These are phyloP conservation scores for Abrostola triplasia DNA, from an alignment of 2,888 invertebrate species.

Conservation along the genomic window DNA sequence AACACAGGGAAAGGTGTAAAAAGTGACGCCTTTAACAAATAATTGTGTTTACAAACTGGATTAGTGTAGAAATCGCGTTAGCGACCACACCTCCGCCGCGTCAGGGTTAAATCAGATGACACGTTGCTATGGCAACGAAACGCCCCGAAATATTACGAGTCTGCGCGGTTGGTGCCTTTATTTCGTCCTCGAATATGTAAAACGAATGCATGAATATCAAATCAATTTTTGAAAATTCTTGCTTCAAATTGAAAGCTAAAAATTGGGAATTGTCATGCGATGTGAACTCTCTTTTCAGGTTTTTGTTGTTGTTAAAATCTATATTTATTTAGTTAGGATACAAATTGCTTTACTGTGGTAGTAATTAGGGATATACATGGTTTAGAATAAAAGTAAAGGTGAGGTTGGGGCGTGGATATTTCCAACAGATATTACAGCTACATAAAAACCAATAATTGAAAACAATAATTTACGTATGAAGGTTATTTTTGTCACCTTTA, in stretches of 20 bases:
- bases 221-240: neutral
- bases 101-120: constrained; percentile 49
- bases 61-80: constrained; percentile 76
- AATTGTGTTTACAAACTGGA: constrained; percentile 69
- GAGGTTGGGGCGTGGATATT: too few species aligned
- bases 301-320: too few species aligned
- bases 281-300: too few species aligned
- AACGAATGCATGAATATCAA: neutral
- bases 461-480: neutral
- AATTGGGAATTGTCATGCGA: too few species aligned
- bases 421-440: too few species aligned
- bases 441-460: neutral
- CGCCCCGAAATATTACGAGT: constrained; percentile 42
- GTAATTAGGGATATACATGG: too few species aligned
- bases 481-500: constrained; percentile 2
- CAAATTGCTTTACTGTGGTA: too few species aligned
- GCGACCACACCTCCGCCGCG: constrained; percentile 71
- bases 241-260: neutral
- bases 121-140: constrained; percentile 60
- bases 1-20: constrained; percentile 53
- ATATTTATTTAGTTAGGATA: too few species aligned
- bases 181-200: neutral
- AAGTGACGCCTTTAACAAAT: constrained; percentile 73
- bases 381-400: too few species aligned
- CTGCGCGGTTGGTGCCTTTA: constrained; percentile 25